A percentile compares a stretch with the other conserved stretches of the same genome.
phyloP scores from a whole-genome alignment of 1,140 invertebrate genomes.

The Drosophila mojavensis region DNA sequence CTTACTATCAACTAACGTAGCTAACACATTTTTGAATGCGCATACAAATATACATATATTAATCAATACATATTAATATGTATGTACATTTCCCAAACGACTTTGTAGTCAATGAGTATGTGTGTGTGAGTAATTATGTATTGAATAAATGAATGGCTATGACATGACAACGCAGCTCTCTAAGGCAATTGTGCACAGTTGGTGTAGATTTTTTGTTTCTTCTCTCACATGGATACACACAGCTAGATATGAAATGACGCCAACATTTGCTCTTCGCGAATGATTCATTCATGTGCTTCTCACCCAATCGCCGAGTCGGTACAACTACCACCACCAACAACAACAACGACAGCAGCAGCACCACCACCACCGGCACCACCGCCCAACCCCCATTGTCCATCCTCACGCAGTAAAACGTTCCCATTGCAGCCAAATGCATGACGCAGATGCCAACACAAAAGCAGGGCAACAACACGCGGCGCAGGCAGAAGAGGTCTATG shows the following conservation, averaged over 20 bases:
- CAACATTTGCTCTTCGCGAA: constrained; percentile 61
- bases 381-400: constrained; percentile 1
- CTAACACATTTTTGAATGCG: background rate
- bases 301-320: constrained; percentile 24
- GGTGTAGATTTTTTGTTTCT: constrained; percentile 11
- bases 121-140: constrained; percentile 44
- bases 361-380: constrained; percentile 2
- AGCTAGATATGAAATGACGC: constrained; percentile 59
- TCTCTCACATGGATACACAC: constrained; percentile 23
- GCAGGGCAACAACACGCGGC: background rate
- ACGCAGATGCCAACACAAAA: constrained; percentile 67
- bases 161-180: constrained; percentile 23
- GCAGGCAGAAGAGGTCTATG: constrained; percentile 11
- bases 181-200: constrained; percentile 29
- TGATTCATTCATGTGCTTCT: constrained; percentile 70
- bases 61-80: too few species aligned
- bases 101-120: constrained; percentile 7
- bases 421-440: constrained; percentile 68
- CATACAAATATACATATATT: background rate
- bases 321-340: constrained; percentile 24
- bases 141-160: constrained; percentile 52
- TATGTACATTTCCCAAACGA: background rate
- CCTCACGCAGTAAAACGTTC: constrained; percentile 17
- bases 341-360: background rate
- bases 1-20: background rate